Percentiles rank a stretch among this genome's conserved stretches.
Conservation (phyloP, 2,888 invertebrate genomes). For the Leptodirus hochenwartii region DNA sequence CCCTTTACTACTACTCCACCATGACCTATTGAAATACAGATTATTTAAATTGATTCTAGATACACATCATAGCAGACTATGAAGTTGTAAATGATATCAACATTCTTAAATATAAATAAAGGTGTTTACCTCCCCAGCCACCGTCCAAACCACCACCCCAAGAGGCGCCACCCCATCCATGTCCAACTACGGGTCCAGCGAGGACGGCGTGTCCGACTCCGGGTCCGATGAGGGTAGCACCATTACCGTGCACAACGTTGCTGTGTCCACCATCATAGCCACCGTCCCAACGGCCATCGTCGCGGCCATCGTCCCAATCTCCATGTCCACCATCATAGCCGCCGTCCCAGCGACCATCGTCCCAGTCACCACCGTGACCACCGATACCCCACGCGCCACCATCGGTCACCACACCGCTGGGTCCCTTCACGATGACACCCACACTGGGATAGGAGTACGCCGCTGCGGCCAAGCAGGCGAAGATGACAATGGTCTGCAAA, state of each 20-base stretch:
- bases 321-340: slow-evolving; percentile 9
- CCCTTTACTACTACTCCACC: slow-evolving; percentile 19
- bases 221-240: slow-evolving; percentile 10
- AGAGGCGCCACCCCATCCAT: slow-evolving; percentile 7
- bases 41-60: no score
- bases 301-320: slow-evolving; percentile 10
- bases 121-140: slow-evolving; percentile 7
- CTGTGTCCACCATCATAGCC: slow-evolving; percentile 9
- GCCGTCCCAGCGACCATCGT: slow-evolving; percentile 10
- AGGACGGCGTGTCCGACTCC: slow-evolving; percentile 8
- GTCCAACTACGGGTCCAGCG: slow-evolving; percentile 8
- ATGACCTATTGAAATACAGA: no score
- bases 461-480: slow-evolving; percentile 16
- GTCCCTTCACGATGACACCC: slow-evolving; percentile 9
- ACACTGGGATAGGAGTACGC: no score
- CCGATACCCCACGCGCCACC: slow-evolving; percentile 11
- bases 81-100: no score
- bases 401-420: slow-evolving; percentile 11
- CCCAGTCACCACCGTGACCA: slow-evolving; percentile 11
- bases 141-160: slow-evolving; percentile 7
- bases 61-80: no score
- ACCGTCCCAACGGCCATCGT: slow-evolving; percentile 9
- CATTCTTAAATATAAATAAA: no score
- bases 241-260: slow-evolving; percentile 9
- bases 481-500: slow-evolving; percentile 13